Base-by-base conservation (phyloP, 2,113 vertebrate genomes). In the Plotosus lineatus region DNA sequence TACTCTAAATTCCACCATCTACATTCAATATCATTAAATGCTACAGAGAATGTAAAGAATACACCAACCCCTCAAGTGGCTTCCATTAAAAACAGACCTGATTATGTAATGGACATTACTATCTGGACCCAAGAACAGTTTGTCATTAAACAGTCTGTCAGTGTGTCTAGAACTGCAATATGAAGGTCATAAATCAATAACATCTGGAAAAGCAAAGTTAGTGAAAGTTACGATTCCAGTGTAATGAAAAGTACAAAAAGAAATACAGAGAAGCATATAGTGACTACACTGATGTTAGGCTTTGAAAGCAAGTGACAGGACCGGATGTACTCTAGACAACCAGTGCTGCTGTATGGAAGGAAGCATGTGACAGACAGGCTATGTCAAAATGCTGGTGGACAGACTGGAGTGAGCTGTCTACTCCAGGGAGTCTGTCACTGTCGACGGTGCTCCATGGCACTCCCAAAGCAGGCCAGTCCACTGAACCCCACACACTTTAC, bases 321-420 rank as follows among this genome's bases (percentile, higher is more conserved):
- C 65, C 31, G 77, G 81, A 17, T 83, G 53, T 44, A 75, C 33
- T 79, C 58, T 84, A 69, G 75, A 86, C 40, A 88, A 85, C 81
- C 88, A 86, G 82, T 82, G 36, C 74, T 65, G 84, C 75, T 81
- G 66, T 80, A 75, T 81, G 77, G 85, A 90, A 86, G 84, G 77
- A 84, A 82, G 78, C 80, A 82, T 91, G 81, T 91, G 89, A 92
- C 90, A 91, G 86, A 56, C 74, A 82, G 78, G 79, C 85, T 82
- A 68, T 89, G 86, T 75, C 77, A 84, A 85, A 80, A 81, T 76
- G 82, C 81, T 77, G 61, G 74, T 61, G 73, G 89, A 85, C 76
- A 86, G 87, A 86, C 88, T 48, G 65, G 86, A 79, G 63, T 84
- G 85, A 90, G 83, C 21, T 4, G 42, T 80, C 58, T 19, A 61